Evolutionary conservation across 2,797 vertebrate genomes (phyloP), one percentile per base, ranked within the genome.

Genomic region (Psittacula derbiana): DNA sequence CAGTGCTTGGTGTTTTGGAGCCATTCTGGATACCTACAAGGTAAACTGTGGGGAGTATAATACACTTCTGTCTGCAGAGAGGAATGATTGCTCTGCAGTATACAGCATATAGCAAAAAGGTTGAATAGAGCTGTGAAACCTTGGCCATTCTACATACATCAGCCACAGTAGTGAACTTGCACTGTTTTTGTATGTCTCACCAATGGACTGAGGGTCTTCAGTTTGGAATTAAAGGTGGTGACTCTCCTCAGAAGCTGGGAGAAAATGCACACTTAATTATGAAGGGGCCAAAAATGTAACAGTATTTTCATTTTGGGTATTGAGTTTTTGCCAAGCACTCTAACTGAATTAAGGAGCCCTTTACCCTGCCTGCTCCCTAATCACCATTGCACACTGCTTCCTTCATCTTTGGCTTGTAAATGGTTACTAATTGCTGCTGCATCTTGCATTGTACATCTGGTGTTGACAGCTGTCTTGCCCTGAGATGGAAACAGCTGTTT

Each of bases 391-490:
- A 74, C 57, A 36, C 74, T 65, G 53, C 57, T 93, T 92, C 81
- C 90, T 76, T 89, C 84, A 49, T 82, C 80, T 95, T 87, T 93
- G 88, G 80, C 88, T 94, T 80, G 80, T 61, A 85, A 91, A 82
- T 46, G 33, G 74, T 92, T 93, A 89, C 80, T 95, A 92, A 87
- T 89, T 93, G 92, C 93, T 88, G 86, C 74, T 85, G 78, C 49
- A 23, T 86, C 64, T 94, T 85, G 36, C 66, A 60, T 50, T 61
- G 88, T 92, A 67, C 92, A 94, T 91, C 95, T 96, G 93, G 57
- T 93, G 75, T 76, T 88, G 91, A 92, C 91, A 95, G 89, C 95
- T 96, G 95, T 82, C 53, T 80, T 75, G 36, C 72, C 81, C 61
- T 84, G 80, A 80, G 87, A 93, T 83, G 73, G 76, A 80, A 80